Evolutionary conservation across 1,140 invertebrate species (phyloP).

Genomic region (Centruroides vittatus): DNA sequence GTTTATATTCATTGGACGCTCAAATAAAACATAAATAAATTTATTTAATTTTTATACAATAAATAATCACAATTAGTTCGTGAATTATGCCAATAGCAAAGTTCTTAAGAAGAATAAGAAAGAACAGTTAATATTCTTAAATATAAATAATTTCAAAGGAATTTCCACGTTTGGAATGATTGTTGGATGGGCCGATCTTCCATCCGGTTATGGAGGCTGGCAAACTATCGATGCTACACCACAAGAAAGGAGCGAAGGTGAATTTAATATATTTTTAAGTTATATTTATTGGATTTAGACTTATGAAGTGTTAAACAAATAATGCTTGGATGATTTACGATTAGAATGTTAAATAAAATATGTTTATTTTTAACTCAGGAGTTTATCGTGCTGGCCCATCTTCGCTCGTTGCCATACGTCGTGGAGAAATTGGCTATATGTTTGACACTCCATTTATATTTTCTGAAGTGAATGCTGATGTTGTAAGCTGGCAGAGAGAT

Average conservation of each 20-base stretch:
- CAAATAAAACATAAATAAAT: too few relatives aligned
- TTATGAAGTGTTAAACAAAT: neutral
- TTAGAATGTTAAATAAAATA: neutral
- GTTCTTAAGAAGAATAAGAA: too few relatives aligned
- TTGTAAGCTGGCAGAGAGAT: slow-evolving; percentile 36
- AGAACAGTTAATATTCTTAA: too few relatives aligned
- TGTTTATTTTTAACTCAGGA: neutral
- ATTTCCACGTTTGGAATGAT: slow-evolving; percentile 92
- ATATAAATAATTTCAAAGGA: slow-evolving; percentile 29
- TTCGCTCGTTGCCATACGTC: slow-evolving; percentile 47
- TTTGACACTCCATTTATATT: slow-evolving; percentile 61
- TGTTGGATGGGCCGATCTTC: slow-evolving; percentile 78
- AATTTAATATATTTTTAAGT: slow-evolving; percentile 22
- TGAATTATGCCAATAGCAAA: too few relatives aligned
- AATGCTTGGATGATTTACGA: too few relatives aligned
- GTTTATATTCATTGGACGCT: too few relatives aligned
- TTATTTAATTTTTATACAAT: too few relatives aligned
- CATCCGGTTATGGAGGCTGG: slow-evolving; percentile 20
- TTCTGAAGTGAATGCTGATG: slow-evolving; percentile 60
- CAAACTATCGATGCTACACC: slow-evolving; percentile 23
- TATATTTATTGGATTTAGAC: neutral
- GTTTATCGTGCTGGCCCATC: slow-evolving; percentile 42
- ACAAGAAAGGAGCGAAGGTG: slow-evolving; percentile 23
- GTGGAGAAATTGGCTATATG: slow-evolving; percentile 47
- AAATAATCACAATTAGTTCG: too few relatives aligned